These are phyloP conservation scores for Dynastes maya DNA, from an alignment of 2,888 invertebrate genomes.

Conservation along the genomic window DNA sequence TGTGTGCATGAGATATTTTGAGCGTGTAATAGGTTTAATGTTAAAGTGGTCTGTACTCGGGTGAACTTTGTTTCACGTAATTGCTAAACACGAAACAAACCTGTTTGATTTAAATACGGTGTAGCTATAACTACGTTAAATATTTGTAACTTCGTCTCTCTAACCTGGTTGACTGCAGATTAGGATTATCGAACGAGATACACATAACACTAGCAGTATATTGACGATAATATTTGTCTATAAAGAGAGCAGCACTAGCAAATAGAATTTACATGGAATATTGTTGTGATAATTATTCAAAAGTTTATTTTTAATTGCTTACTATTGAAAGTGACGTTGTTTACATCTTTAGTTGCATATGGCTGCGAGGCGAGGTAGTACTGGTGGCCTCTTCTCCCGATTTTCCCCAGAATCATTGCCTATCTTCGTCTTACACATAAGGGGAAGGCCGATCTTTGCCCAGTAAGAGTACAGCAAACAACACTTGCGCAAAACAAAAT, in stretches of 20 bases:
- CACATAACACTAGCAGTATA: background rate
- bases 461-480: no score
- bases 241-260: background rate
- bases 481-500: no score
- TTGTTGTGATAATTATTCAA: no score
- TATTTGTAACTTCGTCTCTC: background rate
- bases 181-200: background rate
- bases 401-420: no score
- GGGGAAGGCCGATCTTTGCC: no score
- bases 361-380: no score
- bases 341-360: no score
- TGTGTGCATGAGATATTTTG: slow-evolving; percentile 13
- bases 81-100: slow-evolving; percentile 7
- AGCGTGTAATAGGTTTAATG: slow-evolving; percentile 23
- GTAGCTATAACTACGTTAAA: background rate
- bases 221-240: background rate
- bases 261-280: background rate
- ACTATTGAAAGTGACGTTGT: no score
- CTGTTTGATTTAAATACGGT: background rate
- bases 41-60: background rate
- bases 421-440: no score
- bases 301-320: no score
- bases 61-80: background rate
- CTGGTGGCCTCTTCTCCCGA: no score
- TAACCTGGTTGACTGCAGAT: background rate